Conservation (phyloP, 2,797 vertebrate genomes). For the Margarornis squamiger region DNA sequence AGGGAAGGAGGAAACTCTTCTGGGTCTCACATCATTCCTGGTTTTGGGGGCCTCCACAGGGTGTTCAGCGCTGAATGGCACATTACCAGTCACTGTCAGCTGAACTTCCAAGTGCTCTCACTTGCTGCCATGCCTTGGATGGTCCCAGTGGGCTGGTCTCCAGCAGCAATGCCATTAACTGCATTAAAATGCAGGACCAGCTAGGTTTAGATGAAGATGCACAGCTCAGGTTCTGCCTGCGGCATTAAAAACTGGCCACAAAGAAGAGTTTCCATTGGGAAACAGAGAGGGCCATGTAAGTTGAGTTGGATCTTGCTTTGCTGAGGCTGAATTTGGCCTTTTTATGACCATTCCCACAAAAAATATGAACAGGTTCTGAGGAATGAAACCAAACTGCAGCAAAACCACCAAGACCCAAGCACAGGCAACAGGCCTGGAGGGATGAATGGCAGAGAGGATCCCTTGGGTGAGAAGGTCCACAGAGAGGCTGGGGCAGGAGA, state of each 20-base stretch:
- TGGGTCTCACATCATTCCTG: neutral
- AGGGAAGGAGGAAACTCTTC: neutral
- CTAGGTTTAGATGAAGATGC: neutral
- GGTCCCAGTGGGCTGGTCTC: neutral
- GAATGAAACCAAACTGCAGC: neutral
- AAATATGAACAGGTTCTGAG: neutral
- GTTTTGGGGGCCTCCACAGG: neutral
- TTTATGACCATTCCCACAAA: neutral
- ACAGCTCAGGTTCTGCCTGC: neutral
- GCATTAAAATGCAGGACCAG: neutral
- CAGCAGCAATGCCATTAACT: neutral
- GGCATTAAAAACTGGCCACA: neutral
- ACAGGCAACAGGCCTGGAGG: neutral
- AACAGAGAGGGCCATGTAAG: neutral
- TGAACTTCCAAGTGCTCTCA: neutral
- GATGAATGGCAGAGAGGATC: neutral
- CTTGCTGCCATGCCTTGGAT: accelerated
- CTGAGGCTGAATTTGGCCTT: neutral
- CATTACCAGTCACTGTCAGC: accelerated
- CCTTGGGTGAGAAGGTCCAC: neutral
- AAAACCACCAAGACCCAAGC: neutral
- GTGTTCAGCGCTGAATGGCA: accelerated
- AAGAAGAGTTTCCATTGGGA: neutral
- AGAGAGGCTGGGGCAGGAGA: neutral
- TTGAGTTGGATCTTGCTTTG: neutral